Percentiles rank a stretch among this genome's conserved stretches.
phyloP scores from a whole-genome alignment of 2,888 invertebrate species.

The Pegoplata infirma region DNA sequence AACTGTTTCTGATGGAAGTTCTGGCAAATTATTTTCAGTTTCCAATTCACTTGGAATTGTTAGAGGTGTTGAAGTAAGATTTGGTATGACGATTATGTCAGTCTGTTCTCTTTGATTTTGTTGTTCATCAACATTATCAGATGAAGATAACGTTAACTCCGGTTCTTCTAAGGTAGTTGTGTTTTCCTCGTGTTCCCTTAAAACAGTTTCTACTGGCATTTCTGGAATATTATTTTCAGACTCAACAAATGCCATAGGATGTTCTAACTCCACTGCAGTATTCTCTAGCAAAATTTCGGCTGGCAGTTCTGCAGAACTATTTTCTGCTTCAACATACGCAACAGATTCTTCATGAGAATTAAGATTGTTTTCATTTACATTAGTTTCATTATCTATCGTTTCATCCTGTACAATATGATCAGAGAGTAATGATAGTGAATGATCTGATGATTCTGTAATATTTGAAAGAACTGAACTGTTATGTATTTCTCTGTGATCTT shows the following conservation, averaged over 20 bases:
- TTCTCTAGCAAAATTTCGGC: slow-evolving; percentile 42
- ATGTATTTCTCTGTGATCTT: slow-evolving; percentile 16
- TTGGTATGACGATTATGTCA: neutral
- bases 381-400: neutral
- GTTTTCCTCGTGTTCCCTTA: neutral
- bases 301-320: slow-evolving; percentile 15
- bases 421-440: slow-evolving; percentile 32
- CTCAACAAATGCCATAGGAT: slow-evolving; percentile 22
- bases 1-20: slow-evolving; percentile 47
- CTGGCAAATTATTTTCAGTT: slow-evolving; percentile 41
- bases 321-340: slow-evolving; percentile 52
- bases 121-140: neutral
- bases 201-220: slow-evolving; percentile 25
- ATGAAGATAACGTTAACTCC: neutral
- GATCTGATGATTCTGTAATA: slow-evolving; percentile 34
- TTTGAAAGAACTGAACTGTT: slow-evolving; percentile 34
- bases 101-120: neutral
- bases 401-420: slow-evolving; percentile 35
- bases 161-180: neutral
- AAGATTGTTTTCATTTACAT: slow-evolving; percentile 17
- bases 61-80: neutral
- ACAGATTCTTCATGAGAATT: slow-evolving; percentile 11
- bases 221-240: slow-evolving; percentile 22
- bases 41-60: slow-evolving; percentile 12
- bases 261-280: neutral